Evolutionary conservation across 2,113 vertebrate genomes (phyloP).

Genomic region (Phrynosoma blainvillii): DNA sequence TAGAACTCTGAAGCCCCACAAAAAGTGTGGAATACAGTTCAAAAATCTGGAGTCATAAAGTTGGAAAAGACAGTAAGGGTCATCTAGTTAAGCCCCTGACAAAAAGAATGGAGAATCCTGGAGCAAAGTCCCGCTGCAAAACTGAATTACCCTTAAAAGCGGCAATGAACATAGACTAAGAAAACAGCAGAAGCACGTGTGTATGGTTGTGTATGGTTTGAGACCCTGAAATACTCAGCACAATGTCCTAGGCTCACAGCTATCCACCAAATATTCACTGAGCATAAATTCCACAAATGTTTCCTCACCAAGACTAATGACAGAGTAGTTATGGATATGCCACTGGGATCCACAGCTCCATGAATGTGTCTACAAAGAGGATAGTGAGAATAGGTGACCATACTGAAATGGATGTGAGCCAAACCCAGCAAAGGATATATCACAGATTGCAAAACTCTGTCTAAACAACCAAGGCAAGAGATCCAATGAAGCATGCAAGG

Average conservation of each 20-base stretch:
- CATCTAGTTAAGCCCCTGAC: too few species aligned
- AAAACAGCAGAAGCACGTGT: background rate
- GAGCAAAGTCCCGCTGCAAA: background rate
- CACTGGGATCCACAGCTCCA: background rate
- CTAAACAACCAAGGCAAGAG: background rate
- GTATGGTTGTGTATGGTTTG: background rate
- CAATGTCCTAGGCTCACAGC: background rate
- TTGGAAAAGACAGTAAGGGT: too few species aligned
- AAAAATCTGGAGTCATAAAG: background rate
- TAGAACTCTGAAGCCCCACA: background rate
- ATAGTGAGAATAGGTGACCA: background rate
- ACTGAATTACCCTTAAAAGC: background rate
- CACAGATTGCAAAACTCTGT: background rate
- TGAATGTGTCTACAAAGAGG: background rate
- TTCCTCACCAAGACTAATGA: too few species aligned
- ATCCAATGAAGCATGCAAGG: background rate
- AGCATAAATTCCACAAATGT: too few species aligned
- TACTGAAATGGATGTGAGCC: background rate
- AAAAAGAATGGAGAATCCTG: background rate
- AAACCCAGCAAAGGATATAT: background rate
- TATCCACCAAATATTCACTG: background rate
- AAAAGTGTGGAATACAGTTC: background rate
- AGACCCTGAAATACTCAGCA: background rate
- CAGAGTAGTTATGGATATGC: background rate
- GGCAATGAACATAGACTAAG: background rate